These are phyloP conservation scores for Cercopithecus mona DNA, from an alignment of 2,113 vertebrate species.

Conservation along the genomic window DNA sequence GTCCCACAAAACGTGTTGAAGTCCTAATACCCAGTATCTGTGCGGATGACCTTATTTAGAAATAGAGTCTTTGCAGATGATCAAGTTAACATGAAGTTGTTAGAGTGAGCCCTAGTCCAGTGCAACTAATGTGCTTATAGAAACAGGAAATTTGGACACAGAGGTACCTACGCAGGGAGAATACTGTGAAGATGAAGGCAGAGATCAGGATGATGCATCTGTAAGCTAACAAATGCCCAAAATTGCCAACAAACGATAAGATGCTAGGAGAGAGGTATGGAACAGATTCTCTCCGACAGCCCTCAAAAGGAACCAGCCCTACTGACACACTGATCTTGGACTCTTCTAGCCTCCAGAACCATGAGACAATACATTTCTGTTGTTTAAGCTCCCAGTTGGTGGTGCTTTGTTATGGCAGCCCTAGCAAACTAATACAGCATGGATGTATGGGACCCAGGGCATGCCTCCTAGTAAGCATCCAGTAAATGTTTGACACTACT, in stretches of 20 bases:
- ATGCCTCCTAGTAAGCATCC: neutral
- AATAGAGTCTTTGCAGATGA: neutral
- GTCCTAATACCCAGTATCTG: neutral
- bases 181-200: neutral
- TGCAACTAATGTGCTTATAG: neutral
- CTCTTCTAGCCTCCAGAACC: neutral
- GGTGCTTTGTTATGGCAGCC: neutral
- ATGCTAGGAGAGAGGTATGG: neutral
- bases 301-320: neutral
- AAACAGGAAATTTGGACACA: neutral
- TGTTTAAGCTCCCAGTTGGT: neutral
- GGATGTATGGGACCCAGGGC: neutral
- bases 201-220: fast-evolving
- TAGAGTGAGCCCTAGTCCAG: neutral
- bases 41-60: neutral
- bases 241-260: neutral
- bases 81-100: neutral
- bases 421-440: neutral
- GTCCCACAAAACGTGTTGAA: neutral
- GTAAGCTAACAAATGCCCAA: neutral
- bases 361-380: neutral
- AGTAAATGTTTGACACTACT: neutral
- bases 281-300: neutral
- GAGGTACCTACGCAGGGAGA: neutral
- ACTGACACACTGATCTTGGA: neutral